phyloP scores from a whole-genome alignment of 2,113 vertebrate genomes.

The Acinonyx jubatus region DNA sequence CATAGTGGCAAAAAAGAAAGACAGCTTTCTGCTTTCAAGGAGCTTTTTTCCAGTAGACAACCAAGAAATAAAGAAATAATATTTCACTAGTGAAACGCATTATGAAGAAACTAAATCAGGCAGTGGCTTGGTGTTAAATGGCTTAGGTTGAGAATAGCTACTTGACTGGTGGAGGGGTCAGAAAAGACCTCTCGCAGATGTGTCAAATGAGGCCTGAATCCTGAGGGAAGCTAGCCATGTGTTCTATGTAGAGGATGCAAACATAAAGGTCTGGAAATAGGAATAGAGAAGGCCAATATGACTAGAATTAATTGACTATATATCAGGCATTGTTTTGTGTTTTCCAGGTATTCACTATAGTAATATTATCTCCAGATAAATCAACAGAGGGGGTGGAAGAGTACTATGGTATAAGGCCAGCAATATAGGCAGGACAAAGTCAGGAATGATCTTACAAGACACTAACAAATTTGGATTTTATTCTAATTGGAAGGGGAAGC shows the following conservation, averaged over 20 bases:
- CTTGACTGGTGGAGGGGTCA: not conserved
- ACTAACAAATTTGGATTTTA: not conserved
- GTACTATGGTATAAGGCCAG: not conserved
- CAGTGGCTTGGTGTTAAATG: not conserved
- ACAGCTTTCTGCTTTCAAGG: not conserved
- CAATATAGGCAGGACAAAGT: not conserved
- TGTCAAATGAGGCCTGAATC: not conserved
- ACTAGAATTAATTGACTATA: conserved; percentile 9
- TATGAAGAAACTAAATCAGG: not conserved
- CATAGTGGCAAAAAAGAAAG: not conserved
- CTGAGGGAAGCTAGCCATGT: not conserved
- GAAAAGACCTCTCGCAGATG: not conserved
- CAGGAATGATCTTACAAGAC: not conserved
- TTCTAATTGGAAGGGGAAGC: not conserved
- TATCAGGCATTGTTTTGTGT: not conserved
- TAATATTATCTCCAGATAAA: not conserved
- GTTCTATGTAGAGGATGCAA: not conserved
- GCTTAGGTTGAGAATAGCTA: not conserved
- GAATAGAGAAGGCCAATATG: not conserved
- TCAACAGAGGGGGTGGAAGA: not conserved
- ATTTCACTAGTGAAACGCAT: not conserved
- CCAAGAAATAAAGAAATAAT: not conserved
- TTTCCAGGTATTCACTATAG: not conserved
- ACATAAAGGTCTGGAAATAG: not conserved
- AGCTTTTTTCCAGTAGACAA: not conserved